phyloP scores from a whole-genome alignment of 2,888 invertebrate species.

The Linyphia triangularis region DNA sequence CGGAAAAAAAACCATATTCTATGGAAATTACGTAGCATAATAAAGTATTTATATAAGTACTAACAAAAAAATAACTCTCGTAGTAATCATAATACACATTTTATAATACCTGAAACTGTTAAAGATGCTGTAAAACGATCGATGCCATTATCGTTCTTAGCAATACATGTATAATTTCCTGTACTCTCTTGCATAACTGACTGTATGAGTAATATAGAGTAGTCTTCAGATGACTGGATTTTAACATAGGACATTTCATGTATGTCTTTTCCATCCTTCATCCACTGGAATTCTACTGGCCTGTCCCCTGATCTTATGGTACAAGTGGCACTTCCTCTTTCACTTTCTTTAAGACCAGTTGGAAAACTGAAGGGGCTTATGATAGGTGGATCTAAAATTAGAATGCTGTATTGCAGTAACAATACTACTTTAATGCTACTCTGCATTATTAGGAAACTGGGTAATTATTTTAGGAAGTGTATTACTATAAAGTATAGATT shows the following conservation, averaged over 20 bases:
- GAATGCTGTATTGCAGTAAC: too few relatives aligned
- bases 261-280: conserved; percentile 53
- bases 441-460: too few relatives aligned
- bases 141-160: conserved; percentile 22
- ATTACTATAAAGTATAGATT: too few relatives aligned
- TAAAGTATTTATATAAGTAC: too few relatives aligned
- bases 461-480: too few relatives aligned
- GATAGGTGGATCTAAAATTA: conserved; percentile 51
- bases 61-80: too few relatives aligned
- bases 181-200: conserved; percentile 20
- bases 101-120: conserved; percentile 38
- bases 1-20: too few relatives aligned
- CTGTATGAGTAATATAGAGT: conserved; percentile 60
- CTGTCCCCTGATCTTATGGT: conserved; percentile 74
- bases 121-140: conserved; percentile 36
- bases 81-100: not conserved
- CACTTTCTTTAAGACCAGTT: conserved; percentile 55
- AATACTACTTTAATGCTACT: too few relatives aligned
- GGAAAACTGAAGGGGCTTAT: conserved; percentile 45
- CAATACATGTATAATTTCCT: conserved; percentile 53
- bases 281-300: conserved; percentile 75
- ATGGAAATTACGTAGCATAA: too few relatives aligned
- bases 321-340: conserved; percentile 75
- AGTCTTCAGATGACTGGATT: conserved; percentile 28
- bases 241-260: not conserved